Base-by-base conservation (phyloP, 2,888 invertebrate species). In the Brenthis daphne region DNA sequence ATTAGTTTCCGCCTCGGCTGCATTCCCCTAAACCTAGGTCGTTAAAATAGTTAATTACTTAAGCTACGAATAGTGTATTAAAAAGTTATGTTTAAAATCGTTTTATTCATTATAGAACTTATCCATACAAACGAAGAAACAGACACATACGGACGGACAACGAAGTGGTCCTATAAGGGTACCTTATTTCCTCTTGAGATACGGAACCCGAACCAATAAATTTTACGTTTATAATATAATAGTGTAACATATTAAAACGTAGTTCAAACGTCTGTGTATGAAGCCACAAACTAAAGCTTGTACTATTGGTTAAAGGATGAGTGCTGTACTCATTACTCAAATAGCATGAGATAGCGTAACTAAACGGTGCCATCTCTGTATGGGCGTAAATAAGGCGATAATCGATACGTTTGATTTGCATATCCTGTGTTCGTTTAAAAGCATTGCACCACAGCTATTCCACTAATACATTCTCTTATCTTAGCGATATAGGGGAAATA, bases 341-440 rank as follows among this genome's bases (percentile, higher is more conserved):
- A 63, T 63, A 63, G 63, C 63, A 54, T 37, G 63, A 63, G 63
- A 63, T 63, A 63, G 63, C 37, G 53, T 63, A 63, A 63, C 63
- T 63, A 63, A 63, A 54, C 63, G 63, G 63, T 63, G 63, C 63
- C 63, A 63, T 63, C 63, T 63, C 63, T 63, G 43, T 53, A 63
- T 43, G 53, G 37, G 53, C 37, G 56, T 63, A 51, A 67, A 67
- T 67, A 63, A 61, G 24, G 37, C 50, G 64, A 64, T 69, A 57
- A 68, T 71, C 66, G 66, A 71, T 69, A 66, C 20, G 58, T 50
- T 56, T 67, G 37, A 64, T 63, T 68, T 57, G 56, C 64, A 47
- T 67, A 70, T 68, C 65, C 68, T 64, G 69, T 56, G 43, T 71
- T 61, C 65, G 53, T 65, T 68, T 68, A 65, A 68, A 71, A 66